Percentiles rank a stretch among this genome's conserved stretches.
These are phyloP conservation scores for Phaedon cochleariae DNA, from an alignment of 2,888 invertebrate species.

Conservation along the genomic window DNA sequence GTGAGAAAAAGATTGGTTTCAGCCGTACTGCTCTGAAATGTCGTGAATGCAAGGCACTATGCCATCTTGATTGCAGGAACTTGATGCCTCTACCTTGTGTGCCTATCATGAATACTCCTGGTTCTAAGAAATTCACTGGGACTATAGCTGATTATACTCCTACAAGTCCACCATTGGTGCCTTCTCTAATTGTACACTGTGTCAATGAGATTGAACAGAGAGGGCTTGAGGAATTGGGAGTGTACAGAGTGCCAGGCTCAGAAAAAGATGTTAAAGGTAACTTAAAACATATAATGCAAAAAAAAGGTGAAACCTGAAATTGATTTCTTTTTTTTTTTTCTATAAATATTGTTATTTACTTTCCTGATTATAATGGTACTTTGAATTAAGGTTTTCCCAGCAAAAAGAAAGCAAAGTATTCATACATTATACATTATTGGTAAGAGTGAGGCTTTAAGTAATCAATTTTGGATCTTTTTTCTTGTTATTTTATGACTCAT, in stretches of 20 bases:
- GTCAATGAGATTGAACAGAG: constrained; percentile 92
- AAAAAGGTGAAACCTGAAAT: too few relatives aligned
- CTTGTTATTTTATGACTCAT: too few relatives aligned
- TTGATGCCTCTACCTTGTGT: constrained; percentile 88
- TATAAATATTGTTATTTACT: too few relatives aligned
- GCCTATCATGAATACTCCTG: constrained; percentile 75
- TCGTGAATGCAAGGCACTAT: constrained; percentile 82
- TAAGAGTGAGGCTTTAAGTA: too few relatives aligned
- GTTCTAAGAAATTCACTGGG: constrained; percentile 68
- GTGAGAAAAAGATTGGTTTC: constrained; percentile 81
- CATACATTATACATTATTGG: too few relatives aligned
- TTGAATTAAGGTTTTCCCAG: too few relatives aligned
- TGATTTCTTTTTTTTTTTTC: too few relatives aligned
- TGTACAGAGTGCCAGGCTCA: constrained; percentile 92
- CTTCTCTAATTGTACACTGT: constrained; percentile 92
- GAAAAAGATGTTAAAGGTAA: constrained; percentile 85
- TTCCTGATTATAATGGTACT: too few relatives aligned
- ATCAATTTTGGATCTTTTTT: too few relatives aligned
- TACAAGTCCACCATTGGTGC: constrained; percentile 88
- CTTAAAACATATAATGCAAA: too few relatives aligned
- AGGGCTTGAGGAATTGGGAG: constrained; percentile 86
- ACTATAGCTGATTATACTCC: constrained; percentile 89
- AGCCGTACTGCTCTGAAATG: constrained; percentile 86
- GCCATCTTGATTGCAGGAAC: constrained; percentile 87
- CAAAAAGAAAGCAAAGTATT: too few relatives aligned